Evolutionary conservation across 2,888 invertebrate species (phyloP).

Genomic region (Cactoblastis cactorum): DNA sequence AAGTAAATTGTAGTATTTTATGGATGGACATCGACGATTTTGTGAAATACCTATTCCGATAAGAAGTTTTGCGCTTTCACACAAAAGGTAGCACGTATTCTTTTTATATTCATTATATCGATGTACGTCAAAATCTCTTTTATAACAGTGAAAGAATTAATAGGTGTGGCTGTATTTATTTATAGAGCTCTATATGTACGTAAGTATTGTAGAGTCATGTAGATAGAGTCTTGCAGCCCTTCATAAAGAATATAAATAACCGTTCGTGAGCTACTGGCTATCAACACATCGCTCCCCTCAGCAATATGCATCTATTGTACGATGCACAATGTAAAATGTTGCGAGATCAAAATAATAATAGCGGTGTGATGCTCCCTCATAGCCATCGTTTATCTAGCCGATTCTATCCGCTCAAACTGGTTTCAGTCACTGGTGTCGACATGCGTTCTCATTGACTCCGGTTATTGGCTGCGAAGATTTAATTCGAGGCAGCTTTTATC

Average conservation of each 20-base stretch:
- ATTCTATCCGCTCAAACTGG: slow-evolving; percentile 42
- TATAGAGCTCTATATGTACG: neutral
- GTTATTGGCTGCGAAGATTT: slow-evolving; percentile 23
- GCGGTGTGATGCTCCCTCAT: slow-evolving; percentile 27
- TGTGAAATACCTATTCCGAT: too few relatives aligned
- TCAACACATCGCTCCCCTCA: slow-evolving; percentile 19
- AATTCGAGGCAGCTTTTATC: slow-evolving; percentile 20
- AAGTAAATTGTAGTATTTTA: too few relatives aligned
- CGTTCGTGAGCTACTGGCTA: slow-evolving; percentile 10
- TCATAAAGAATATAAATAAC: slow-evolving; percentile 3
- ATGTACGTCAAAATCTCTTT: neutral
- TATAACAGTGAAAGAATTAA: neutral
- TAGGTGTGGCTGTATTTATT: neutral
- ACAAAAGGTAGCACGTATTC: too few relatives aligned
- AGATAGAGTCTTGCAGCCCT: neutral
- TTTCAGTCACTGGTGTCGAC: slow-evolving; percentile 39
- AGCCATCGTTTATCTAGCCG: slow-evolving; percentile 34
- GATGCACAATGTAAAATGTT: slow-evolving; percentile 27
- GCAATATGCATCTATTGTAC: slow-evolving; percentile 18
- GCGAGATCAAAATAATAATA: slow-evolving; percentile 26
- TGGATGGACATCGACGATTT: too few relatives aligned
- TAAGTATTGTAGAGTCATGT: neutral
- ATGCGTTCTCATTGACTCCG: slow-evolving; percentile 21
- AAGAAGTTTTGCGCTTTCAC: too few relatives aligned
- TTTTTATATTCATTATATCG: too few relatives aligned